These are phyloP conservation scores for Hydropotes inermis DNA, from an alignment of 2,113 vertebrate species.

Conservation along the genomic window DNA sequence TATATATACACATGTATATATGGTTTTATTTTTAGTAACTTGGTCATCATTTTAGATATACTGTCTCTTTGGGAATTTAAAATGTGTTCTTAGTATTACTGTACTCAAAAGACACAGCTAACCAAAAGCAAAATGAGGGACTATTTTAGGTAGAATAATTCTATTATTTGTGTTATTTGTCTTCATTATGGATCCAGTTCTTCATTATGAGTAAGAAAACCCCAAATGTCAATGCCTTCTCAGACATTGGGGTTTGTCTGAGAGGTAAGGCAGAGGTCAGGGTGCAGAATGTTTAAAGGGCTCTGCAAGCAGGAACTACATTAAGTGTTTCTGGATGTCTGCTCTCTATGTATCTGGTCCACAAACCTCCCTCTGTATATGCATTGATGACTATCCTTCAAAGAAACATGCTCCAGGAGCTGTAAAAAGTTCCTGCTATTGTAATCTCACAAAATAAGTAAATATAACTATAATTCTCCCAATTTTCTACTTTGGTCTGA, in stretches of 20 bases:
- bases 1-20: not conserved
- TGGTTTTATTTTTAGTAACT: not conserved
- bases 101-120: not conserved
- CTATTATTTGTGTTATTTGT: not conserved
- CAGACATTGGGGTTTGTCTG: too few relatives aligned
- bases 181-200: not conserved
- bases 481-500: not conserved
- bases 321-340: not conserved
- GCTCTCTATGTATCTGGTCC: not conserved
- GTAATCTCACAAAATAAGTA: not conserved
- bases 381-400: not conserved
- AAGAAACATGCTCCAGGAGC: not conserved
- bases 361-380: not conserved
- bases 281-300: not conserved
- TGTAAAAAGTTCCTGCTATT: not conserved
- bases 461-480: not conserved
- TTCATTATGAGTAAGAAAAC: not conserved
- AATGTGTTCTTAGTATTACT: not conserved
- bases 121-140: not conserved
- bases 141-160: not conserved
- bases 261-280: not conserved
- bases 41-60: not conserved
- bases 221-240: not conserved
- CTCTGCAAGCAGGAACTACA: not conserved
- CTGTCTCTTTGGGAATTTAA: not conserved